Conservation (phyloP, 2,113 vertebrate genomes). For the Corvus hawaiiensis region DNA sequence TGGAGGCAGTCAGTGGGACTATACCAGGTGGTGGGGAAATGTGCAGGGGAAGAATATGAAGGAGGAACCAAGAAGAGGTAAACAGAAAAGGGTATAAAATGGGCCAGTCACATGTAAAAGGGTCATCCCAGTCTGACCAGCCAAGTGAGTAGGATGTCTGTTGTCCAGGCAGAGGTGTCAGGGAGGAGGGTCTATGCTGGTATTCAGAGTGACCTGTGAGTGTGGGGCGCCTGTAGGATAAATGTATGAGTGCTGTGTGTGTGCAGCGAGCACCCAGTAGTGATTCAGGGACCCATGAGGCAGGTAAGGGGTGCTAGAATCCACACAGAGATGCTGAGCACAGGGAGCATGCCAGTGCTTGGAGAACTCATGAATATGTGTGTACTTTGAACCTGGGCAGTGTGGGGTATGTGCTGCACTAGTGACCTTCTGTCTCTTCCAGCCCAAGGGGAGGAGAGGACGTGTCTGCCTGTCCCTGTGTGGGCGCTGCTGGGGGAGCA, state of each 20-base stretch:
- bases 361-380: rapidly evolving
- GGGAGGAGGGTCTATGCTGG: rapidly evolving
- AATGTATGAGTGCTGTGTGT: not conserved
- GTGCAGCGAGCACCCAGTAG: rapidly evolving
- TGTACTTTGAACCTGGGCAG: not conserved
- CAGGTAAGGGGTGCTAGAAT: rapidly evolving
- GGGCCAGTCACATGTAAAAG: not conserved
- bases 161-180: not conserved
- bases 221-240: rapidly evolving
- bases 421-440: not conserved
- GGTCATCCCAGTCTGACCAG: not conserved
- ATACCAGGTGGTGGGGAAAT: not conserved
- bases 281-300: rapidly evolving
- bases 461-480: rapidly evolving
- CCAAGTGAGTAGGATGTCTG: rapidly evolving
- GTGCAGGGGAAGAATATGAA: not conserved
- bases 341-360: rapidly evolving
- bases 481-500: not conserved
- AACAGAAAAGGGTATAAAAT: not conserved
- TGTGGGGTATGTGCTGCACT: not conserved
- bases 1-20: not conserved
- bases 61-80: not conserved
- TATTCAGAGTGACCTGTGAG: not conserved
- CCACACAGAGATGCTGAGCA: rapidly evolving
- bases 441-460: not conserved